Percentiles rank a stretch among this genome's conserved stretches.
These are phyloP conservation scores for Tenrec ecaudatus DNA, from an alignment of 2,113 vertebrate species.

Conservation along the genomic window DNA sequence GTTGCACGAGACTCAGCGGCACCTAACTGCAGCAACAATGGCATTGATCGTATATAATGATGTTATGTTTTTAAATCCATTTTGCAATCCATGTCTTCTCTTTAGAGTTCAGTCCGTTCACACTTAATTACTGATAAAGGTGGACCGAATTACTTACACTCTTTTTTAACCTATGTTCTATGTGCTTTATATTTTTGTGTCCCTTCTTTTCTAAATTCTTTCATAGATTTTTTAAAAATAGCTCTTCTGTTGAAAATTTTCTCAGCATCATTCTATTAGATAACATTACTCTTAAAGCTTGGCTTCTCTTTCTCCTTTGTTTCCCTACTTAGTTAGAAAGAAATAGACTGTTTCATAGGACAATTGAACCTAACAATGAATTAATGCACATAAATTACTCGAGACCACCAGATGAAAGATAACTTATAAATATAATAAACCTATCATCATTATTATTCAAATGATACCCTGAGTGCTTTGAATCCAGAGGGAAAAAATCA, in stretches of 20 bases:
- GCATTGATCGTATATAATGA: no score
- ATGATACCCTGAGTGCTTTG: constrained; percentile 38
- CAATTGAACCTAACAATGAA: constrained; percentile 39
- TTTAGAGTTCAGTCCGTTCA: neutral
- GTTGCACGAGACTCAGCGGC: no score
- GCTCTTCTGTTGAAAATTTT: neutral
- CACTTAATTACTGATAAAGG: neutral
- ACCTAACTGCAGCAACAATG: no score
- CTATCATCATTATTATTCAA: constrained; percentile 37
- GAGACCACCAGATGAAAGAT: neutral
- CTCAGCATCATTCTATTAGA: neutral
- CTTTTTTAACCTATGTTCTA: neutral
- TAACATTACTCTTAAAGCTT: neutral
- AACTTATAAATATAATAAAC: constrained; percentile 34
- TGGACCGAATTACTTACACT: neutral
- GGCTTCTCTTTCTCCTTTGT: neutral
- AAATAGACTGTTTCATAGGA: neutral
- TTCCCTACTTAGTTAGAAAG: neutral
- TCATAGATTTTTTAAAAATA: neutral
- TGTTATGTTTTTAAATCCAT: no score
- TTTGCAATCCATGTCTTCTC: no score
- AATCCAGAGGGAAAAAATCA: neutral
- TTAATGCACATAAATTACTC: constrained; percentile 41
- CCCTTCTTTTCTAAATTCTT: neutral
- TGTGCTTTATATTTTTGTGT: neutral